Evolutionary conservation across 2,113 vertebrate genomes (phyloP).

Genomic region (Scophthalmus maximus): DNA sequence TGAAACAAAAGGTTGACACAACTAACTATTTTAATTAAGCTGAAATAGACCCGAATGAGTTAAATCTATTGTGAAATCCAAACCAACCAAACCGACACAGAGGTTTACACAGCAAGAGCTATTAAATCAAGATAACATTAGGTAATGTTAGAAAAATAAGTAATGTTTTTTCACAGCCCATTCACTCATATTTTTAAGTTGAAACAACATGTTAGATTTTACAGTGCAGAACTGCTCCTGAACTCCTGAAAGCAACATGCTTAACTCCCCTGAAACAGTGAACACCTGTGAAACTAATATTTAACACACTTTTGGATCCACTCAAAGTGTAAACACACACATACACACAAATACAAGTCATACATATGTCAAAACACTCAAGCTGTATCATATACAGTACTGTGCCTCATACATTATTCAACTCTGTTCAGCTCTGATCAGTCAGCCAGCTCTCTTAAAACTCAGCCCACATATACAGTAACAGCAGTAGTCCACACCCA

Average conservation of each 20-base stretch:
- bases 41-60: too few species aligned
- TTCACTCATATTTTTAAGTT: too few species aligned
- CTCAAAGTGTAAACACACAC: neutral
- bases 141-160: too few species aligned
- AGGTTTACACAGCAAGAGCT: too few species aligned
- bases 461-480: neutral
- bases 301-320: slow-evolving; percentile 11
- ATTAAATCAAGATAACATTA: too few species aligned
- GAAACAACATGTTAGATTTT: too few species aligned
- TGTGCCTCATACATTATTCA: neutral
- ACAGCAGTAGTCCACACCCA: neutral
- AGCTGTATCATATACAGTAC: neutral
- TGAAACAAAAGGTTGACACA: too few species aligned
- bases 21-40: too few species aligned
- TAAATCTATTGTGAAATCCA: too few species aligned
- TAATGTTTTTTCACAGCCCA: too few species aligned
- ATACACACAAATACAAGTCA: neutral
- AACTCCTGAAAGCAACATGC: slow-evolving; percentile 11
- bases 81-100: too few species aligned
- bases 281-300: slow-evolving; percentile 9
- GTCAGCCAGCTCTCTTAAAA: too few species aligned
- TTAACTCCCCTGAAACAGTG: neutral
- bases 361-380: neutral
- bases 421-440: neutral
- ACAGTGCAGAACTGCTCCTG: neutral